Conservation (phyloP, 2,797 vertebrate species). For the Syngnathus rostellatus region DNA sequence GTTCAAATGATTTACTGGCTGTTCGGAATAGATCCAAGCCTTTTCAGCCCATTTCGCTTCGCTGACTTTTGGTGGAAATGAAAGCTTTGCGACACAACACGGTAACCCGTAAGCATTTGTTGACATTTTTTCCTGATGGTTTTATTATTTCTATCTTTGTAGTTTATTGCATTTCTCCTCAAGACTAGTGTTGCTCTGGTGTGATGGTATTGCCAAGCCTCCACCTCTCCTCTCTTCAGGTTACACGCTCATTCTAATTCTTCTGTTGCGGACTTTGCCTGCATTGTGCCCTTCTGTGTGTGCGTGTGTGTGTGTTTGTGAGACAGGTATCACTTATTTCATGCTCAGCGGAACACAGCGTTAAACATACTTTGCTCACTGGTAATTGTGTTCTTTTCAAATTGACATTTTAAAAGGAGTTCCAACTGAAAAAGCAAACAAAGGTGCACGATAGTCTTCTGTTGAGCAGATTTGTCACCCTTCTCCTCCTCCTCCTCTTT, state of each 20-base stretch:
- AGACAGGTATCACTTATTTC: not conserved
- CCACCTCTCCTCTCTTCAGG: conserved; percentile 49
- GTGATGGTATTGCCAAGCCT: conserved; percentile 44
- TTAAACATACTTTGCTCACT: not conserved
- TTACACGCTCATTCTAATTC: conserved; percentile 51
- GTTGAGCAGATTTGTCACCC: too few relatives aligned
- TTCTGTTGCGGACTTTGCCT: conserved; percentile 40
- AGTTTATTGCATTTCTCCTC: conserved; percentile 8
- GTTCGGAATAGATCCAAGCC: conserved; percentile 22
- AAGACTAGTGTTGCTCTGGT: conserved; percentile 28
- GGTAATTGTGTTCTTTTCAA: not conserved
- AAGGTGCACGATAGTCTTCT: too few relatives aligned
- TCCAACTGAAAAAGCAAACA: too few relatives aligned
- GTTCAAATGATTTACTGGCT: conserved; percentile 42
- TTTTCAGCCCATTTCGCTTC: conserved; percentile 25
- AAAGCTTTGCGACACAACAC: not conserved
- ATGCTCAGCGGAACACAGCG: not conserved
- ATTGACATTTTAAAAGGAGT: not conserved
- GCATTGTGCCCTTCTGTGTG: conserved; percentile 5
- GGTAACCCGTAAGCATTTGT: not conserved
- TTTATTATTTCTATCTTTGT: conserved; percentile 2
- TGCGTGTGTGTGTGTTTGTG: conserved; percentile 1
- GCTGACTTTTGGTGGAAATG: conserved; percentile 24
- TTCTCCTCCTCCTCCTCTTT: conserved; percentile 1
- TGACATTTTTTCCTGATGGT: not conserved